Base-by-base conservation (phyloP, 2,888 invertebrate species). In the Epinotia bilunana region DNA sequence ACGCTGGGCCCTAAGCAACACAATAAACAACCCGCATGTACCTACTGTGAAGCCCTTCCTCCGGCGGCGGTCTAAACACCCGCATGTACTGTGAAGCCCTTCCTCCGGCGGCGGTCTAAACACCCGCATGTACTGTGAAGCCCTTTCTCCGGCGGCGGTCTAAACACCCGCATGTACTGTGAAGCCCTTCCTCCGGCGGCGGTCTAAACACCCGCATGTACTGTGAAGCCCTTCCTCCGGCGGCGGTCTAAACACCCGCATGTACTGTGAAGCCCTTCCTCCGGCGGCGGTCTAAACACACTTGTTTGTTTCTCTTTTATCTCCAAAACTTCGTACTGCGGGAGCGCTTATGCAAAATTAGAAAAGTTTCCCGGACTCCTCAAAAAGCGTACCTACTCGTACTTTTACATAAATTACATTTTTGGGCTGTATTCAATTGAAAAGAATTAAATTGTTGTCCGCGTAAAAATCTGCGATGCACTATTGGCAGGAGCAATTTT, bases 271-370 rank as follows among this genome's bases (percentile, higher is more conserved):
- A 6, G n/a, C n/a, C 49, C 53, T 49, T 6, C 3, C 55, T 13
- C n/a, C 12, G 18, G 18, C 43, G 20, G 33, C 33, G 53, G 53
- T 18, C 53, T 33, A 53, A 57, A 62, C 43, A 62, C 55, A 55
- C 33, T 63, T 69, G 62, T 74, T 69, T 69, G 63, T 63, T 49
- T 28, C 57, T 39, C 46, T 68, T 74, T 74, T 20, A 18, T 33
- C 13, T 39, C 18, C 33, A n/a, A 33, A 74, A 68, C 43, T 73
- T 63, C 16, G 4, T 58, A 49, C 62, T 68, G 2, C 20, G 68
- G 58, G 72, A 72, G 55, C 46, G 69, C 33, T 69, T 74, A 74
- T 63, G 74, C 20, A 58, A 69, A 63, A 74, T 74, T 74, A 74
- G 57, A 74, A 74, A 74, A 74, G 69, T 74, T 74, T 16, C 16